Base-by-base conservation (phyloP, 2,888 invertebrate genomes). In the Nudaria mundana region DNA sequence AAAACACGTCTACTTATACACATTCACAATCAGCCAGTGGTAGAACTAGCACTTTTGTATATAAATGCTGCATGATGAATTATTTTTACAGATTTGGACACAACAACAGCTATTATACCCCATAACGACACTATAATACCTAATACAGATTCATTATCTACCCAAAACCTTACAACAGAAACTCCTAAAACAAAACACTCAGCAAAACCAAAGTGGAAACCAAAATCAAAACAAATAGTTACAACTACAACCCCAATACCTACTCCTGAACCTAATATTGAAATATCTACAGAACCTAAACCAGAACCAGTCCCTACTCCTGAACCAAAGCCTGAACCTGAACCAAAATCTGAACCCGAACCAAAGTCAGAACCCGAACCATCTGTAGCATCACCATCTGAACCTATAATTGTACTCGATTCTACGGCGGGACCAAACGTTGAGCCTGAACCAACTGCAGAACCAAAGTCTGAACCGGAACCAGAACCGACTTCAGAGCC, bases 61-160 rank as follows among this genome's bases (percentile, higher is more conserved):
- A 68, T 71, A 72, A 73, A 74, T 68, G 56, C 60, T 72, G 88
- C 88, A 88, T 85, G 86, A 65, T 79, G 65, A 64, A 65, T 81
- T 81, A 59, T 83, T 79, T 83, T 84, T 87, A 58, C 88, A 88
- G 88, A 85, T 85, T 66, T 70, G 75, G 82, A 77, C 67, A 71
- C 78, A 56, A 67, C 92, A 6, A 87, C 90, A 53, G 48, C 66
- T 63, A 40, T 34, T 48, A 40, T 52, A 37, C 44, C 62, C 50
- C 44, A 63, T 70, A 56, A 45, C 37, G 42, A 52, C 34, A 47
- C 44, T 52, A 30, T 48, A 10, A 69, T 72, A 51, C 53, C 68
- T 32, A 49, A 70, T 43, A 60, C 59, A 15, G 66, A 75, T 46
- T 60, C 65, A 0, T 73, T 25, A 32, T 30, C 37, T 22, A 18